phyloP scores from a whole-genome alignment of 2,888 invertebrate genomes.

The Microctonus brassicae region DNA sequence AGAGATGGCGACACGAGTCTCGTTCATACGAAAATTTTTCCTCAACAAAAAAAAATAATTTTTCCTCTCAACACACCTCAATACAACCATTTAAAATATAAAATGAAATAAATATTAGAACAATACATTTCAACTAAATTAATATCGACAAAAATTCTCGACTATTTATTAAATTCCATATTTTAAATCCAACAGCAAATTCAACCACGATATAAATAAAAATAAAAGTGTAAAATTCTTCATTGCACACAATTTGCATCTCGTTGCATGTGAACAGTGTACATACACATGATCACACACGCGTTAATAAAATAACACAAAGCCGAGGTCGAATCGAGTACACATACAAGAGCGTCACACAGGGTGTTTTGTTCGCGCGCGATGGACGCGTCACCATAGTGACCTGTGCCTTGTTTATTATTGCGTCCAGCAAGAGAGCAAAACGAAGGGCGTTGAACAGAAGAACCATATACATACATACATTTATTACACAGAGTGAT shows the following conservation, averaged over 20 bases:
- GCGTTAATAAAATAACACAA: slow-evolving; percentile 32
- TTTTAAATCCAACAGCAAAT: neutral
- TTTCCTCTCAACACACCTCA: neutral
- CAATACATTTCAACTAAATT: neutral
- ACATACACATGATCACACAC: neutral
- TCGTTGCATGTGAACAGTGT: neutral
- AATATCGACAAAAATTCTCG: neutral
- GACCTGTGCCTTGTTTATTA: slow-evolving; percentile 69
- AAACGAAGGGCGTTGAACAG: slow-evolving; percentile 38
- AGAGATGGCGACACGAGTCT: slow-evolving; percentile 23
- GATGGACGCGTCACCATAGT: slow-evolving; percentile 67
- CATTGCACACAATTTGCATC: neutral
- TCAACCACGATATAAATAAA: neutral
- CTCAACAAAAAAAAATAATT: no score
- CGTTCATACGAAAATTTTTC: neutral
- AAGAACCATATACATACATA: neutral
- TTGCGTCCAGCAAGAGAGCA: slow-evolving; percentile 62
- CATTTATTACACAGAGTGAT: neutral
- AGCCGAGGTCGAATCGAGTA: slow-evolving; percentile 29
- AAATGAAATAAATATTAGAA: neutral
- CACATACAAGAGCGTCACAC: slow-evolving; percentile 27
- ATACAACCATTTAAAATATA: neutral
- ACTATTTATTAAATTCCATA: neutral
- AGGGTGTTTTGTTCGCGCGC: slow-evolving; percentile 66
- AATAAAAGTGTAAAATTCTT: neutral